Evolutionary conservation across 1,140 invertebrate species (phyloP), one percentile per base, ranked within the genome.

Genomic region (Harpegnathos saltator): DNA sequence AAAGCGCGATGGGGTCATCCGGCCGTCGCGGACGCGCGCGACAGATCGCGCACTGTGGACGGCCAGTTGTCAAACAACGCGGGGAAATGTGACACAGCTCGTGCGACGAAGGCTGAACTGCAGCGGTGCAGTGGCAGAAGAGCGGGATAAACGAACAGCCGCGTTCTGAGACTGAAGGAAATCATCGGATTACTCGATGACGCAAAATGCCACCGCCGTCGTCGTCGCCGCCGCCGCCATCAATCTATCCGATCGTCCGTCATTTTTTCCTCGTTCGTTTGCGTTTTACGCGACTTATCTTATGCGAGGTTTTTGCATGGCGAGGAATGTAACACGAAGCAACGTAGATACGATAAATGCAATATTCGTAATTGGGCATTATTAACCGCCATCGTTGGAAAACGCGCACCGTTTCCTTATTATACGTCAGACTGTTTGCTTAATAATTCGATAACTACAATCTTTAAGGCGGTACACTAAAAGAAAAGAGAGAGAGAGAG

Each of bases 1-100:
- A 19, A 69, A n/a, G n/a, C n/a, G 66, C 52, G 19, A 78, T 44
- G 52, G 86, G 87, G 85, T 88, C 61, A 82, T 87, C 87, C 71
- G 38, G 4, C 56, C 33, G 33, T 33, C 68, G 33, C 72, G 19
- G 19, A 52, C 33, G 48, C n/a, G 63, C 24, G 24, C 14, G 24
- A 58, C 4, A 82, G 0, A 74, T 74, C 68, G 69, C 78, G n/a
- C 14, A 73, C 63, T 69, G 63, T 78, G 48, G 75, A 71, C 75
- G 65, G 29, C 22, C 65, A 59, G 75, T 80, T 80, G 75, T 71
- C 75, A 80, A 80, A 80, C 75, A 80, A 44, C 38, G 38, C 14
- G 7, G 17, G 19, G 65, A 80, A 80, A 80, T 59, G 59, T 24
- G 75, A 80, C 33, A 80, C 62, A 74, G 62, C 48, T n/a, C 15